A percentile compares a stretch with the other conserved stretches of the same genome.
Conservation (phyloP, 1,140 invertebrate species). For the Hypothenemus hampei region DNA sequence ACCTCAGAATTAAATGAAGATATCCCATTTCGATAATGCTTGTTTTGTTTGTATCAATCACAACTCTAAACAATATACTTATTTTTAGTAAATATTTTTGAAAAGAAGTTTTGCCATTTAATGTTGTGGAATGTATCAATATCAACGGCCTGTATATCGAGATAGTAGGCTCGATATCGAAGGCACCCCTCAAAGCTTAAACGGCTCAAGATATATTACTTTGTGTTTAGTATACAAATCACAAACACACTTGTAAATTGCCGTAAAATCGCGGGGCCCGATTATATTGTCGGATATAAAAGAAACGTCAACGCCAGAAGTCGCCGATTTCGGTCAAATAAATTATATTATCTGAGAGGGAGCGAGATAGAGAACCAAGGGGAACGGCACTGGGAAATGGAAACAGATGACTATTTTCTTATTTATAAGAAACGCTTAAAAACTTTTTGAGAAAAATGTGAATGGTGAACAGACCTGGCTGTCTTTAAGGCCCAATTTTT, state of each 20-base stretch:
- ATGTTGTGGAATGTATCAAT: too few relatives aligned
- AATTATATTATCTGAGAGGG: constrained; percentile 25
- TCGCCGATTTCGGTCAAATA: constrained; percentile 31
- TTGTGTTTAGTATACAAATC: constrained; percentile 35
- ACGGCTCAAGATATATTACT: constrained; percentile 34
- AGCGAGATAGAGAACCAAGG: too few relatives aligned
- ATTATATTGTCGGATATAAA: constrained; percentile 30
- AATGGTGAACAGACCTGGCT: constrained; percentile 67
- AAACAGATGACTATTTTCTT: constrained; percentile 5
- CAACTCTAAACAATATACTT: too few relatives aligned
- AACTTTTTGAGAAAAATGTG: constrained; percentile 1
- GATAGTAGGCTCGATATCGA: constrained; percentile 14
- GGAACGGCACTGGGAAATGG: too few relatives aligned
- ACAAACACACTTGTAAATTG: constrained; percentile 32
- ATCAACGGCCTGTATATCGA: too few relatives aligned
- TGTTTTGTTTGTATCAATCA: too few relatives aligned
- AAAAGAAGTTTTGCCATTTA: too few relatives aligned
- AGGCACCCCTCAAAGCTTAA: constrained; percentile 10
- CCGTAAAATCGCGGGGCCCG: constrained; percentile 29
- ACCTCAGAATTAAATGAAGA: too few relatives aligned
- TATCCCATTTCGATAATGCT: too few relatives aligned
- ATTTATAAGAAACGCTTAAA: constrained; percentile 16
- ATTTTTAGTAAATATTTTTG: too few relatives aligned
- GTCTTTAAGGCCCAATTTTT: constrained; percentile 92
- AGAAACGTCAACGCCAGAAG: constrained; percentile 30